A percentile compares a stretch with the other conserved stretches of the same genome.
Conservation (phyloP, 2,113 vertebrate species). For the Epinephelus cyanopodus region DNA sequence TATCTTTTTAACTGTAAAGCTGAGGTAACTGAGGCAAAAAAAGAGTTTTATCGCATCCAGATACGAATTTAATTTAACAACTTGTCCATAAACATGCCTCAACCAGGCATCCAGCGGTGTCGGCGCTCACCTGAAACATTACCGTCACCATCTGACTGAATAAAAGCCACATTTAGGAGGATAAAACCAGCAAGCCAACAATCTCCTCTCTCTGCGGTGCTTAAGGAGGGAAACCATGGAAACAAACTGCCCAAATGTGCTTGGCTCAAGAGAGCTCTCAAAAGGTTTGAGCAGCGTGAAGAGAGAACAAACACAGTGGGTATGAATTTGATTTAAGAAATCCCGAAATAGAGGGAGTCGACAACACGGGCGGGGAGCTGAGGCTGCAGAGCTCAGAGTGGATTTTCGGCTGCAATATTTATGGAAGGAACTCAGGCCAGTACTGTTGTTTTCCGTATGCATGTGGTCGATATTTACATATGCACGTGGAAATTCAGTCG, state of each 20-base stretch:
- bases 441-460: neutral
- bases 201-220: neutral
- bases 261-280: conserved; percentile 53
- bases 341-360: conserved; percentile 46
- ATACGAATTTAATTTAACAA: neutral
- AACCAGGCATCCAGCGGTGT: neutral
- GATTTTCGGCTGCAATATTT: conserved; percentile 24
- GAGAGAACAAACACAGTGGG: conserved; percentile 36
- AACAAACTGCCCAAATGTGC: conserved; percentile 55
- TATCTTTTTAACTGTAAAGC: neutral
- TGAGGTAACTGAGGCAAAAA: neutral
- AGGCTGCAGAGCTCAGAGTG: neutral
- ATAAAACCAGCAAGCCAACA: neutral
- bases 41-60: neutral
- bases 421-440: neutral
- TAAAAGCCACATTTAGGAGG: conserved; percentile 26
- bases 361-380: neutral
- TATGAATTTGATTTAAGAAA: conserved; percentile 47
- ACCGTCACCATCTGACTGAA: conserved; percentile 8
- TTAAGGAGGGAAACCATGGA: conserved; percentile 61
- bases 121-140: neutral
- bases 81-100: neutral
- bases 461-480: no score
- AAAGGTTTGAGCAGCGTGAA: conserved; percentile 36
- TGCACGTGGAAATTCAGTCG: no score